Conservation (phyloP, 2,113 vertebrate species). For the Pseudopodoces humilis region DNA sequence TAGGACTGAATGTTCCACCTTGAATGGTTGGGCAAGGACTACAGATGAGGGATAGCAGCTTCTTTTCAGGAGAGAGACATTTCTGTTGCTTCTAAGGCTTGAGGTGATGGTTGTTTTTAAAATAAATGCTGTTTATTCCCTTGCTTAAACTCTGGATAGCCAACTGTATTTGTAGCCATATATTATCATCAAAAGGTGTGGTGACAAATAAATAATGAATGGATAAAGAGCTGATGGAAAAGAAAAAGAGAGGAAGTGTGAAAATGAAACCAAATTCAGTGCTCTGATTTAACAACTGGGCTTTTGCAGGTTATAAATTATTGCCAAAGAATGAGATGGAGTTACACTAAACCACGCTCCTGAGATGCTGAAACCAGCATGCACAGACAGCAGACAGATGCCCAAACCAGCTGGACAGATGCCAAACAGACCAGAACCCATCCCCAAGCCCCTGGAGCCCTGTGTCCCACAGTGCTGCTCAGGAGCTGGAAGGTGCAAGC, state of each 20-base stretch:
- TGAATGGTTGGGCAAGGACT: not conserved
- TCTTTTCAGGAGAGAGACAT: not conserved
- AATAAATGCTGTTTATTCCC: not conserved
- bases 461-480: not conserved
- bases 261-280: not conserved
- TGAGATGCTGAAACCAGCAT: not conserved
- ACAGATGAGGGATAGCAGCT: not conserved
- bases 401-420: not conserved
- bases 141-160: not conserved
- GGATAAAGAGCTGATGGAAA: not conserved
- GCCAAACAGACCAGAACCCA: not conserved
- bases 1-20: not conserved
- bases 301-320: not conserved
- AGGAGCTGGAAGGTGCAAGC: not conserved
- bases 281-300: not conserved
- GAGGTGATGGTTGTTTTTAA: not conserved
- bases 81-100: not conserved
- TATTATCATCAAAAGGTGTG: not conserved
- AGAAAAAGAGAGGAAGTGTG: not conserved
- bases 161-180: not conserved
- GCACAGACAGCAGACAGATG: accelerated
- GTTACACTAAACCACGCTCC: not conserved
- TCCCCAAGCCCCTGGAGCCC: not conserved
- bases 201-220: not conserved
- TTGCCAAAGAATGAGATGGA: not conserved